Evolutionary conservation across 2,797 vertebrate genomes (phyloP).

Genomic region (Notamacropus eugenii): DNA sequence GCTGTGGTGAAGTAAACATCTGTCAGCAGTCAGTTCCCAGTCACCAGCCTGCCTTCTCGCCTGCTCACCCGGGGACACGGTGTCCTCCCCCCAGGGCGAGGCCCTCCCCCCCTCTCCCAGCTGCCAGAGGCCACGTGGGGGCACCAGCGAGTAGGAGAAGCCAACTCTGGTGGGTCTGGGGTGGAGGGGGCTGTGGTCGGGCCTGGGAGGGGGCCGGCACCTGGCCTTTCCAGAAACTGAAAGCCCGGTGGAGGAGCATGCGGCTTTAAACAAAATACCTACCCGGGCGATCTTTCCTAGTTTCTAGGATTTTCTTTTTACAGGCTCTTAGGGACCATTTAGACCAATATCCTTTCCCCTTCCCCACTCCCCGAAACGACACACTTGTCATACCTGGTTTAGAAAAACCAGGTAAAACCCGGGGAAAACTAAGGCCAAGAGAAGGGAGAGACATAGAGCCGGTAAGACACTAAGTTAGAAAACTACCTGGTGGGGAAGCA

Average conservation of each 20-base stretch:
- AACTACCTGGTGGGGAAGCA: not conserved
- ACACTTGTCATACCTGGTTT: not conserved
- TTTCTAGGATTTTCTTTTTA: not conserved
- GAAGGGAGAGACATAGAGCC: not conserved
- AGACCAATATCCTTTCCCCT: not conserved
- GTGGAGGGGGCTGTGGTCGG: not conserved
- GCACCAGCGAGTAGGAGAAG: slow-evolving; percentile 53
- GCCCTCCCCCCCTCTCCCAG: slow-evolving; percentile 45
- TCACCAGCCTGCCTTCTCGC: slow-evolving; percentile 57
- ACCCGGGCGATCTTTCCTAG: not conserved
- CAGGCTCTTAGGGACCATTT: not conserved
- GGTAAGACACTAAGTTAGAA: not conserved
- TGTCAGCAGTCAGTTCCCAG: slow-evolving; percentile 65
- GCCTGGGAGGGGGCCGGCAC: not conserved
- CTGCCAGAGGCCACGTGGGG: slow-evolving; percentile 70
- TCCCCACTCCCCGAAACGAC: not conserved
- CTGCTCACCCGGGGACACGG: slow-evolving; percentile 72
- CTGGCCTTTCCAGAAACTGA: not conserved
- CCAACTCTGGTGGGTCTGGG: not conserved
- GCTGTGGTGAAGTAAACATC: slow-evolving; percentile 76
- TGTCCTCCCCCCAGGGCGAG: slow-evolving; percentile 77
- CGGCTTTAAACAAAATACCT: not conserved
- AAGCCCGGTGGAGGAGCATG: not conserved
- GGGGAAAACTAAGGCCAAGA: not conserved
- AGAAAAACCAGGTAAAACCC: not conserved